Evolutionary conservation across 2,888 invertebrate species (phyloP).

Genomic region (Aethes cnicana): DNA sequence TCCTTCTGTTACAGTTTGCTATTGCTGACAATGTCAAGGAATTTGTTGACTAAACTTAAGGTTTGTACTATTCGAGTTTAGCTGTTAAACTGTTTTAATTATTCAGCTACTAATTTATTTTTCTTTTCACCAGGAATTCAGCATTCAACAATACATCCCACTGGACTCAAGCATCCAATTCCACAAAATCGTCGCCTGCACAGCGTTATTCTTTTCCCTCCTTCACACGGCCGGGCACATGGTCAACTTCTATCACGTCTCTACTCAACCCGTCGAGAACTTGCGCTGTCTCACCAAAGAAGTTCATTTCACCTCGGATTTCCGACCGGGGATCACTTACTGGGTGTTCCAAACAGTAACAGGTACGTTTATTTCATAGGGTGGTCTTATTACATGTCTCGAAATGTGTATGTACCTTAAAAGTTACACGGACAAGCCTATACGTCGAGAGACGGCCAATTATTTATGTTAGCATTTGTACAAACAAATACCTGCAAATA

Average conservation of each 20-base stretch:
- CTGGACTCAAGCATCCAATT: constrained; percentile 97
- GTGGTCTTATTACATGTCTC: background rate
- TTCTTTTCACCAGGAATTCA: constrained; percentile 85
- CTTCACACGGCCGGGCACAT: constrained; percentile 97
- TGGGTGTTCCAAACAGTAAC: constrained; percentile 98
- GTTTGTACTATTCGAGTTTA: no score
- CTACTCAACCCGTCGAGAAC: constrained; percentile 96
- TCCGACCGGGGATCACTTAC: constrained; percentile 95
- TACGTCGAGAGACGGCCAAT: no score
- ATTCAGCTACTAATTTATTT: background rate
- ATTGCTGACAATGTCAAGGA: constrained; percentile 95
- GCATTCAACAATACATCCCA: constrained; percentile 96
- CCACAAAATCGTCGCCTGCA: constrained; percentile 97
- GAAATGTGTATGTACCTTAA: no score
- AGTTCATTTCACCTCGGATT: constrained; percentile 96
- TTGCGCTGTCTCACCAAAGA: constrained; percentile 95
- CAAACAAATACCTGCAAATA: no score
- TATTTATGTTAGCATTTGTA: no score
- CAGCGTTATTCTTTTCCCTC: constrained; percentile 95
- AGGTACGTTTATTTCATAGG: constrained; percentile 75
- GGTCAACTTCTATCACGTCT: constrained; percentile 98
- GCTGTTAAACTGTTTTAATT: no score
- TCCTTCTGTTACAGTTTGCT: constrained; percentile 97
- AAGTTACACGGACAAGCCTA: no score
- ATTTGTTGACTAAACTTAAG: constrained; percentile 95